Base-by-base conservation (phyloP, 2,797 vertebrate genomes). In the Epinephelus coioides region DNA sequence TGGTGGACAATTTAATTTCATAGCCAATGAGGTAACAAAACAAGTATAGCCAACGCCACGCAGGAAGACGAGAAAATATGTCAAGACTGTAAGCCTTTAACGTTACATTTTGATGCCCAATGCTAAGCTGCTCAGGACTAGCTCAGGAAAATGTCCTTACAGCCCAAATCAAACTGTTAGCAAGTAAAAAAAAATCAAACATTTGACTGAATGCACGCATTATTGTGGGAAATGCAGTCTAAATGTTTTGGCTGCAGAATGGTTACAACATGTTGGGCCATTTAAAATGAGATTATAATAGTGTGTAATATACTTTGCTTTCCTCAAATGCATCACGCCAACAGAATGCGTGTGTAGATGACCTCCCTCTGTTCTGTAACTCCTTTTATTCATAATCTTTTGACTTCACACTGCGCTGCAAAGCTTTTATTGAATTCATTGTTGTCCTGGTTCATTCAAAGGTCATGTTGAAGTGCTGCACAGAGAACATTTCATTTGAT, bases 401-500 rank as follows among this genome's bases (percentile, higher is more conserved):
- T 79, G 61, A 27, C 49, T 76, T 51, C 82, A 73, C 30, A 4
- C 65, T 74, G 59, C 38, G 54, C 59, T 47, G 44, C 53, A 68
- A 69, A 75, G 63, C 70, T 68, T n/a, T 78, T 69, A 76, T 83
- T 53, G 54, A 71, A 83, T 70, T 61, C 25, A 57, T 21, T 59
- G 53, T 59, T 80, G 69, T 55, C 19, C 50, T 10, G 56, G 67
- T 87, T 84, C 57, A 82, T 75, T 79, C 3, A 21, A 66, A 59
- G 79, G 55, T 86, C 71, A 79, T 3, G 14, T 38, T 75, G 23
- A 75, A 76, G 69, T 62, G 62, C 15, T 75, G 43, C 18, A 62
- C 18, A 19, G 63, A 81, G 57, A 86, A 76, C 46, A 61, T 85
- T 83, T 81, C 66, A 89, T 80, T 66, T 64, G 47, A 76, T 76